phyloP scores from a whole-genome alignment of 1,140 invertebrate genomes.

The Drosophila hydei region DNA sequence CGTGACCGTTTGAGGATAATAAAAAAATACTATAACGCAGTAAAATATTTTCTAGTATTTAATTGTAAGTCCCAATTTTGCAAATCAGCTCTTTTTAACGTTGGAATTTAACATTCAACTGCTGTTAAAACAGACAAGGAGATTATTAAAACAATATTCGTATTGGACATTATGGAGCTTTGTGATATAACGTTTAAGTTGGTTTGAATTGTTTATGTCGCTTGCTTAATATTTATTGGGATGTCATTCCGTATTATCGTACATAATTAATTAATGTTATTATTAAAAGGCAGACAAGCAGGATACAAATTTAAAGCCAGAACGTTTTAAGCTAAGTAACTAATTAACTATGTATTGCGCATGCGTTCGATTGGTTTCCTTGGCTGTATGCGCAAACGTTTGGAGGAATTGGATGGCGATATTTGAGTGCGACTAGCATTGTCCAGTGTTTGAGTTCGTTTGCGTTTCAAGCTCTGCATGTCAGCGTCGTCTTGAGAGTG shows the following conservation, averaged over 20 bases:
- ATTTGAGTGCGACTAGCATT: slow-evolving; percentile 44
- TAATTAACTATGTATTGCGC: slow-evolving; percentile 45
- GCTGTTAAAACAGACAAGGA: too few relatives aligned
- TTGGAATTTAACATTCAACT: too few relatives aligned
- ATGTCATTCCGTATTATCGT: neutral
- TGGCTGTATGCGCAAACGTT: slow-evolving; percentile 74
- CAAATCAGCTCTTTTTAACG: too few relatives aligned
- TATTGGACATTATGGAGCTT: too few relatives aligned
- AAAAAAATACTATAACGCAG: neutral
- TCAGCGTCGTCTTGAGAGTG: slow-evolving; percentile 46
- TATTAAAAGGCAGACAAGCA: neutral
- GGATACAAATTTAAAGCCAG: neutral
- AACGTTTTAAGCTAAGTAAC: too few relatives aligned
- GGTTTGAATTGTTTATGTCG: too few relatives aligned
- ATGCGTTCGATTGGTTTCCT: slow-evolving; percentile 75
- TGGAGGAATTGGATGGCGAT: slow-evolving; percentile 64
- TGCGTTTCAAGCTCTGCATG: slow-evolving; percentile 64
- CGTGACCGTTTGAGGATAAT: slow-evolving; percentile 7
- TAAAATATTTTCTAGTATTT: neutral
- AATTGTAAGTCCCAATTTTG: too few relatives aligned
- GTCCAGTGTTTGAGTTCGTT: slow-evolving; percentile 74
- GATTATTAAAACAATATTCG: too few relatives aligned
- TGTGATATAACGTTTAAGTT: too few relatives aligned
- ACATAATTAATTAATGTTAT: neutral
- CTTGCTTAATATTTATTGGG: too few relatives aligned